Base-by-base conservation (phyloP, 1,140 invertebrate genomes). In the Drosophila pachea region DNA sequence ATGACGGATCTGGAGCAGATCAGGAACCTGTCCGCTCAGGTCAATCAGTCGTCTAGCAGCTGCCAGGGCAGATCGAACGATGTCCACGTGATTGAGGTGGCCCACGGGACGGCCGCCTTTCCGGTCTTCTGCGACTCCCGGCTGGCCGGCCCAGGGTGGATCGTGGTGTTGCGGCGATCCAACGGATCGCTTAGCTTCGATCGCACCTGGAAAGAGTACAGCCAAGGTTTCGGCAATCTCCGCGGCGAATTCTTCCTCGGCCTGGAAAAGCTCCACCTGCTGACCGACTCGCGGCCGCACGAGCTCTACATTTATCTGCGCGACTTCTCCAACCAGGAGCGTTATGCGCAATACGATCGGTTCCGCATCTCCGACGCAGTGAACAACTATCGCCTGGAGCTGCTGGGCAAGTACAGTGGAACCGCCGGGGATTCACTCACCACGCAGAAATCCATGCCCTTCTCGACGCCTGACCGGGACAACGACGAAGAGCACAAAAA, bases 211-310 rank as follows among this genome's bases (percentile, higher is more conserved):
- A 60, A 35, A 0, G 64, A 60, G 14, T 67, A 67, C 32, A 16
- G 8, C 2, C 8, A 36, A 2, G 64, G 64, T 4, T 67, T 67
- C n/a, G 64, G 64, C 4, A 48, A 67, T 47, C 32, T 67, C 5
- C 33, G 64, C 7, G 50, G 69, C 7, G 65, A 68, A 7, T 68
- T 62, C 8, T 72, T 72, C 7, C 29, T 72, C 31, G 69, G 69
- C 7, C 40, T 72, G 11, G 52, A 68, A n/a, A 61, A 68, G 9
- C 2, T 72, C 0, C 47, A 68, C n/a, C 2, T 53, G 16, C n/a
- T 72, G 22, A 72, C 69, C 2, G n/a, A 9, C 4, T 49, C 53
- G 4, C 58, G 49, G 2, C 52, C 47, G 0, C 40, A 72, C 6
- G 69, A 72, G n/a, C 32, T 72, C 4, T 62, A 45, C 5, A 68